phyloP scores from a whole-genome alignment of 2,888 invertebrate species.

The Mesochorus sp. region DNA sequence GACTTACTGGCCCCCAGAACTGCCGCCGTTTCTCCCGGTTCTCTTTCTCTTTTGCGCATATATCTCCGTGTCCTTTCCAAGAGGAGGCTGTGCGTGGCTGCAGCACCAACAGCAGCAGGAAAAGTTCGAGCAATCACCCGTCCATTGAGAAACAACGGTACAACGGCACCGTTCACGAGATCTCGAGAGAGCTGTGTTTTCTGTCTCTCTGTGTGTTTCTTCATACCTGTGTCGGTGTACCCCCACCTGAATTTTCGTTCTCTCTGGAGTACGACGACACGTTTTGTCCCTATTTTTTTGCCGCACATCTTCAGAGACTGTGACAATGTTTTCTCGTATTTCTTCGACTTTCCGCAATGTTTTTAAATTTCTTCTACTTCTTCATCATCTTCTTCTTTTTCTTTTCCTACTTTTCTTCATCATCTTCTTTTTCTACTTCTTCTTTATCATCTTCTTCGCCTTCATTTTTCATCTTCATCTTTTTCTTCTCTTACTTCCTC shows the following conservation, averaged over 20 bases:
- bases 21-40: slow-evolving; percentile 28
- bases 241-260: neutral
- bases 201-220: slow-evolving; percentile 63
- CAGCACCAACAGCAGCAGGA: slow-evolving; percentile 72
- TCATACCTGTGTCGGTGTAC: too few species aligned
- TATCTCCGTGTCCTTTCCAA: slow-evolving; percentile 38
- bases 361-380: too few species aligned
- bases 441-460: too few species aligned
- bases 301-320: slow-evolving; percentile 35
- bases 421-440: too few species aligned
- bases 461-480: too few species aligned
- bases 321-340: neutral
- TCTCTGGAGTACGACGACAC: neutral
- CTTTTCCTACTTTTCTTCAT: too few species aligned
- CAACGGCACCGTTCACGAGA: slow-evolving; percentile 82
- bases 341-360: slow-evolving; percentile 8
- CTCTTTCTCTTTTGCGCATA: slow-evolving; percentile 47
- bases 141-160: slow-evolving; percentile 83
- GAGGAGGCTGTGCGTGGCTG: slow-evolving; percentile 55
- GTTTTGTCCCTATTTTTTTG: slow-evolving; percentile 20
- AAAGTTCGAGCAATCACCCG: slow-evolving; percentile 74
- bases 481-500: too few species aligned
- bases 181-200: slow-evolving; percentile 43
- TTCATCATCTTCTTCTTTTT: too few species aligned
- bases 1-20: slow-evolving; percentile 23